phyloP scores from a whole-genome alignment of 2,797 vertebrate genomes.

The Cichlasoma orientale region DNA sequence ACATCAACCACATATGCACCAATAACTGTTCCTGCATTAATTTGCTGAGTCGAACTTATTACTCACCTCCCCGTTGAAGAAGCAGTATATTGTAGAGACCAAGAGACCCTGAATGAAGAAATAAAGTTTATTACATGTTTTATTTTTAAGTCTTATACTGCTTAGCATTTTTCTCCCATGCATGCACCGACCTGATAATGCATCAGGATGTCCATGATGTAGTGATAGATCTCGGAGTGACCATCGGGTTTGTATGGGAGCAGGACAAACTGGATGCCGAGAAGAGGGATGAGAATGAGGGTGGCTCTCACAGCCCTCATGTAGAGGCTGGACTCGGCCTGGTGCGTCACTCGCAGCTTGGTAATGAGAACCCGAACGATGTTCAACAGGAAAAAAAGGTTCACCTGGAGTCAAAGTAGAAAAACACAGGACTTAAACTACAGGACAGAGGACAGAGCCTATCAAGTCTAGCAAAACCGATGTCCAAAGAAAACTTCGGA shows the following conservation, averaged over 20 bases:
- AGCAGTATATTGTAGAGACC: slow-evolving; percentile 96
- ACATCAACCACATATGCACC: too few species aligned
- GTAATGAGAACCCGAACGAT: slow-evolving; percentile 97
- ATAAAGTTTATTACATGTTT: not conserved
- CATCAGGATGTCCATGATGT: slow-evolving; percentile 93
- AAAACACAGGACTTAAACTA: not conserved
- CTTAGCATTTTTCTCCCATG: not conserved
- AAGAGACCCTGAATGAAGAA: slow-evolving; percentile 85
- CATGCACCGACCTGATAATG: slow-evolving; percentile 89
- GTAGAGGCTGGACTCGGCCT: slow-evolving; percentile 95
- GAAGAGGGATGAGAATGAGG: slow-evolving; percentile 93
- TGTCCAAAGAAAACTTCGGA: not conserved
- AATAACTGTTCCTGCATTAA: too few species aligned
- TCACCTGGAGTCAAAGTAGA: slow-evolving; percentile 82
- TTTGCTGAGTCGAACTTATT: too few species aligned
- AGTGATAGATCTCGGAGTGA: slow-evolving; percentile 87
- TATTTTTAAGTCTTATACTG: not conserved
- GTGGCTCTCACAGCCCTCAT: slow-evolving; percentile 97
- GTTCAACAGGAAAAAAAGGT: slow-evolving; percentile 96
- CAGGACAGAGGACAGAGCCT: not conserved
- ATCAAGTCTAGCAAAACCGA: not conserved
- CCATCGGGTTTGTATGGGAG: slow-evolving; percentile 90
- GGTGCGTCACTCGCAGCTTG: slow-evolving; percentile 95
- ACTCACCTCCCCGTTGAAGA: slow-evolving; percentile 95
- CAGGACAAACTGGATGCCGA: slow-evolving; percentile 94